Evolutionary conservation across 2,888 invertebrate species (phyloP), one percentile per base, ranked within the genome.

Genomic region (Mystacides longicornis): DNA sequence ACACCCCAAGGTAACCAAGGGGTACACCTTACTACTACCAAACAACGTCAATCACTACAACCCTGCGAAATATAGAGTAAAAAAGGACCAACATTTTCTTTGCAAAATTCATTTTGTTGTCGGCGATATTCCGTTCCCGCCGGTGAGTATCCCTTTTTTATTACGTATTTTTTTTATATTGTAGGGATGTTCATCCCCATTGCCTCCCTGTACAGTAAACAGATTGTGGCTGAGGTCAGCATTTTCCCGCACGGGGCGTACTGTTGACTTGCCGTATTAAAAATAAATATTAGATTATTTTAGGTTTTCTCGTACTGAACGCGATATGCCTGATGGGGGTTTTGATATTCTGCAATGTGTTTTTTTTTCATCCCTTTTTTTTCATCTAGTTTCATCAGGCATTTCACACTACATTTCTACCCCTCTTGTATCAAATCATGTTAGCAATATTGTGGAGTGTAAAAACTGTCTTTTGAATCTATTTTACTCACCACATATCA

Each of bases 201-300:
- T 43, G 19, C 51, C 54, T 16, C 49, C 45, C 49, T 47, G 45
- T 37, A 42, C 52, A 23, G 55, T 50, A 58, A 57, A 57, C 57
- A 57, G 50, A 55, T 55, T 56, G 56, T 56, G 58, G 54, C 58
- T 22, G 56, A 51, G 60, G 60, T 60, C 60, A 60, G 60, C 60
- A 46, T 49, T 57, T 56, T 53, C 47, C 43, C 43, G 46, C 49
- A 51, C 49, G 56, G 54, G 58, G 58, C 51, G 42, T 49, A 43
- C 18, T 60, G 60, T 60, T 60, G 58, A 58, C 60, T 58, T 56
- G 49, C 60, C 54, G 58, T 60, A 60, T 60, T 60, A 60, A 60
- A 60, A 60, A 60, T 60, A 60, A 60, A 60, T 60, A 60, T 60
- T 60, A 56, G 60, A 57, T 57, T 53, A 55, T 55, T 55, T 49